Evolutionary conservation across 2,888 invertebrate species (phyloP).

Genomic region (Adelognathus sp.): DNA sequence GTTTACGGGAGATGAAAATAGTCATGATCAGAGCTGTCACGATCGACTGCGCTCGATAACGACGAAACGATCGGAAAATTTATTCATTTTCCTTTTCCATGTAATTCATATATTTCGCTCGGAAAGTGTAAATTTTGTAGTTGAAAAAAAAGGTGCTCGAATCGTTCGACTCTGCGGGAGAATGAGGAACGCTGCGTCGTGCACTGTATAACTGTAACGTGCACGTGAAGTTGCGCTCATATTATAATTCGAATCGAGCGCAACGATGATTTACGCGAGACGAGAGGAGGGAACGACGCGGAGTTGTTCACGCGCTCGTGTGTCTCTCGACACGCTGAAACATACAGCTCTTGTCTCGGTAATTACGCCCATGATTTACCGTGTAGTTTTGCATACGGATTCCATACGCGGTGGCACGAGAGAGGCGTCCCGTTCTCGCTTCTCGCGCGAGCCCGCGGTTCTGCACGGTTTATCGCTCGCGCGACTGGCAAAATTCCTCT

Average conservation of each 20-base stretch:
- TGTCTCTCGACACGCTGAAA: slow-evolving; percentile 49
- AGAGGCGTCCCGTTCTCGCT: background rate
- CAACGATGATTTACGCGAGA: slow-evolving; percentile 45
- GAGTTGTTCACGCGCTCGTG: slow-evolving; percentile 43
- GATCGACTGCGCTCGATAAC: slow-evolving; percentile 17
- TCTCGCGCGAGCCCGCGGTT: background rate
- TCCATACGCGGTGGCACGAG: slow-evolving; percentile 29
- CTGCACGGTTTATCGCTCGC: slow-evolving; percentile 2
- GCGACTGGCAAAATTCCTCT: background rate
- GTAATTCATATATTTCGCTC: too few relatives aligned
- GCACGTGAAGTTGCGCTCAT: slow-evolving; percentile 6
- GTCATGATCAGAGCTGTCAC: background rate
- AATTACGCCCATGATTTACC: slow-evolving; percentile 60
- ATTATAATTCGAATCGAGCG: slow-evolving; percentile 47
- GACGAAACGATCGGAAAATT: background rate
- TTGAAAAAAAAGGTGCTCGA: background rate
- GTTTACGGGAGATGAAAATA: too few relatives aligned
- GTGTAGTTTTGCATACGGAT: slow-evolving; percentile 51
- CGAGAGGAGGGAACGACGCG: slow-evolving; percentile 14
- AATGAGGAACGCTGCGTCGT: background rate
- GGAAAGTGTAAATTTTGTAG: background rate
- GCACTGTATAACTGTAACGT: background rate
- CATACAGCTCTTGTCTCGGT: slow-evolving; percentile 52
- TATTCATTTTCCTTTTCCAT: background rate
- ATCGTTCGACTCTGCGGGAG: slow-evolving; percentile 21